Conservation (phyloP, 2,797 vertebrate genomes). For the Onychomys torridus region DNA sequence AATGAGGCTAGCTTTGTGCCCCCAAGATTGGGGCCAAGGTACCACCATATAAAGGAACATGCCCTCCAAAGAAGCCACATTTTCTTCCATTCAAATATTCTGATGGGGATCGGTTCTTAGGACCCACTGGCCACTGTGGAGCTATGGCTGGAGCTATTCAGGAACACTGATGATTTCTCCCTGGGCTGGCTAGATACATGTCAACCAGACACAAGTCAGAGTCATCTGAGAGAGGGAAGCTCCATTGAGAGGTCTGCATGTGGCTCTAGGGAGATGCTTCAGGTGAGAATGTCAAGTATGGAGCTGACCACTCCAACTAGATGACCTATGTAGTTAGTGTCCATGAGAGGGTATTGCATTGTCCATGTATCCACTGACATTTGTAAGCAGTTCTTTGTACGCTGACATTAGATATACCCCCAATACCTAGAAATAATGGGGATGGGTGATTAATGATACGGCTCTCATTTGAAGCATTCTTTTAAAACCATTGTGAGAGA, state of each 20-base stretch:
- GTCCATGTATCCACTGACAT: background rate
- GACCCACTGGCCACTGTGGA: background rate
- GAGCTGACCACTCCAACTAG: background rate
- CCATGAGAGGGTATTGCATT: background rate
- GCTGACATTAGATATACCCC: background rate
- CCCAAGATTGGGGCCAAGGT: background rate
- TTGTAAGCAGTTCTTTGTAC: constrained; percentile 1
- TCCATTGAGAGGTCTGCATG: background rate
- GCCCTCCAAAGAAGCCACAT: background rate
- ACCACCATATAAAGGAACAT: background rate
- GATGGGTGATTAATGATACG: constrained; percentile 18
- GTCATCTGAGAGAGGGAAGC: background rate
- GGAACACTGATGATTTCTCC: background rate
- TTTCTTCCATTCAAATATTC: background rate
- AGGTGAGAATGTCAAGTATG: background rate
- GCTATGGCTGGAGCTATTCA: background rate
- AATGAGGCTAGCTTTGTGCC: background rate
- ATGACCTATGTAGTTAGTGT: no score
- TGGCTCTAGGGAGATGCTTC: background rate
- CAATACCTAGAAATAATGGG: background rate
- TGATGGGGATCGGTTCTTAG: background rate
- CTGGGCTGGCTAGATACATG: background rate
- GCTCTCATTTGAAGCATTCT: constrained; percentile 44
- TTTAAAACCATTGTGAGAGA: background rate
- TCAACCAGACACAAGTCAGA: background rate